A percentile compares a stretch with the other conserved stretches of the same genome.
Conservation (phyloP, 2,888 invertebrate genomes). For the Dicranocentrus wangi region DNA sequence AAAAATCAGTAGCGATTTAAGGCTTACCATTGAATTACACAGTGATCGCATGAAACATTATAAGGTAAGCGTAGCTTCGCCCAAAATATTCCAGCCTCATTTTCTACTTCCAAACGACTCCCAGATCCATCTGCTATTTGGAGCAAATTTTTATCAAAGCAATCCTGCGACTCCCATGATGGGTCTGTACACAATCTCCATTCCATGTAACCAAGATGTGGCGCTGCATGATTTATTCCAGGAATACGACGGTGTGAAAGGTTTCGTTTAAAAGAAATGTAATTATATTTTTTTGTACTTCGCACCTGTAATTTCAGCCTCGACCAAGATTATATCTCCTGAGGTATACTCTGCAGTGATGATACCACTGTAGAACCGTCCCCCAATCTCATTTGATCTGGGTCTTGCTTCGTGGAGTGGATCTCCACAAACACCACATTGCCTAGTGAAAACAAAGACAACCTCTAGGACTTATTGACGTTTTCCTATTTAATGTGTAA, state of each 20-base stretch:
- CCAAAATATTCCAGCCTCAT: slow-evolving; percentile 51
- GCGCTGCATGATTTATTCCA: no score
- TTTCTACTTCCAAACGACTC: slow-evolving; percentile 73
- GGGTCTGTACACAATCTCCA: slow-evolving; percentile 57
- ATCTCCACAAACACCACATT: slow-evolving; percentile 71
- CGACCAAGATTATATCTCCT: slow-evolving; percentile 44
- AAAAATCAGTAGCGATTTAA: background rate
- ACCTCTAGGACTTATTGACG: background rate
- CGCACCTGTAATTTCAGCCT: slow-evolving; percentile 33
- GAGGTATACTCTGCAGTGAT: slow-evolving; percentile 28
- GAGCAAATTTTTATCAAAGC: slow-evolving; percentile 53
- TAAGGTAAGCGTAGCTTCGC: slow-evolving; percentile 69
- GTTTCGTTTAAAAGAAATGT: no score
- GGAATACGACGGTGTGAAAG: no score
- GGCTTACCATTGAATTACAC: slow-evolving; percentile 63
- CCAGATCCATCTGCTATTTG: slow-evolving; percentile 73
- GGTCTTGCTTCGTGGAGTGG: slow-evolving; percentile 56
- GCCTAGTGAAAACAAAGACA: background rate
- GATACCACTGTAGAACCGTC: slow-evolving; percentile 62
- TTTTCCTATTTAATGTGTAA: no score
- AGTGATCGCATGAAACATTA: slow-evolving; percentile 69
- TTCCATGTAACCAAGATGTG: slow-evolving; percentile 55
- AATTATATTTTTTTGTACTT: background rate
- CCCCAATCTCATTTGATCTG: slow-evolving; percentile 59
- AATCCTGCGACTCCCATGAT: slow-evolving; percentile 46